Percentiles rank a stretch among this genome's conserved stretches.
Evolutionary conservation across 1,140 invertebrate species (phyloP).

Genomic region (Zaprionus nigranus): DNA sequence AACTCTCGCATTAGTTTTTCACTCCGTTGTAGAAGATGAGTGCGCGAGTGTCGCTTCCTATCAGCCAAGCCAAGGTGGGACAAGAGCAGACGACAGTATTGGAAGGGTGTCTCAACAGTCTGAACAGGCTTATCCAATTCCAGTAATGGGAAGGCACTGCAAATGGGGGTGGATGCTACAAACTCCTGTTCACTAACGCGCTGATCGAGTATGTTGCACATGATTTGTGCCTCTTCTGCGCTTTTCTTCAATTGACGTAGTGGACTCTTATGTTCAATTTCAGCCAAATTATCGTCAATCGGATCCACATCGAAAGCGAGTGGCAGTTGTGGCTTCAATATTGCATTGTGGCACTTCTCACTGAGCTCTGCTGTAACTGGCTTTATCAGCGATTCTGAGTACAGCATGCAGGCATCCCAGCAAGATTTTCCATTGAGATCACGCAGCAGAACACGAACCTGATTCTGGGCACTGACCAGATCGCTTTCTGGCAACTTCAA

Average conservation of each 20-base stretch:
- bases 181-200: slow-evolving; percentile 91
- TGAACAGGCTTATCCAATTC: slow-evolving; percentile 60
- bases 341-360: slow-evolving; percentile 65
- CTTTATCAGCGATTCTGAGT: slow-evolving; percentile 87
- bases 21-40: slow-evolving; percentile 95
- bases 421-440: slow-evolving; percentile 98
- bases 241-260: slow-evolving; percentile 84
- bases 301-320: slow-evolving; percentile 95
- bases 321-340: slow-evolving; percentile 78
- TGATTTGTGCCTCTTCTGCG: slow-evolving; percentile 92
- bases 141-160: slow-evolving; percentile 37
- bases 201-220: slow-evolving; percentile 92
- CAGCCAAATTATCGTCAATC: slow-evolving; percentile 95
- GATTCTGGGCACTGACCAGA: slow-evolving; percentile 87
- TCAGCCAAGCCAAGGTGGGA: slow-evolving; percentile 95
- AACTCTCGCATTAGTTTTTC: slow-evolving; percentile 96
- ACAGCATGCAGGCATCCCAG: slow-evolving; percentile 97
- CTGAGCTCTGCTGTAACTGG: slow-evolving; percentile 24
- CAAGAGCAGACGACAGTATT: slow-evolving; percentile 94
- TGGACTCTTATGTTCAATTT: slow-evolving; percentile 95
- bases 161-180: slow-evolving; percentile 80
- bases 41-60: slow-evolving; percentile 93
- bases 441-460: slow-evolving; percentile 94
- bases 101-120: slow-evolving; percentile 86
- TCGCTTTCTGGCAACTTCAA: slow-evolving; percentile 92